Evolutionary conservation across 2,888 invertebrate species (phyloP), one percentile per base, ranked within the genome.

Genomic region (Herminia tarsipennalis): DNA sequence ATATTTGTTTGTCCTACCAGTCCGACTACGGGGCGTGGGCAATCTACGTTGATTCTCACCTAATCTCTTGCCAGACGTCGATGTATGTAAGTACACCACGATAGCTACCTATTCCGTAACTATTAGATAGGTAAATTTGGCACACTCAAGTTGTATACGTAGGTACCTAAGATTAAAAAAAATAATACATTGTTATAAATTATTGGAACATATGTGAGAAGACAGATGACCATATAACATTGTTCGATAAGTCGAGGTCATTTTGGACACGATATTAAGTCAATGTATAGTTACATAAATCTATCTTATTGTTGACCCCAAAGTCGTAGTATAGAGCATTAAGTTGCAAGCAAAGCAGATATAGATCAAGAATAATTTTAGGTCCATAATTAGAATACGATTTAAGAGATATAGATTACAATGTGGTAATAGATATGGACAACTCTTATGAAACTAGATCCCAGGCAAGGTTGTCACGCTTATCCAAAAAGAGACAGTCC

Each of bases 1-100:
- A 95, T 70, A 74, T 95, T 10, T 95, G 95, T 56, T 83, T 94
- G 54, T 94, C 94, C 30, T 95, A 94, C 92, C 93, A 94, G 52
- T 92, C 93, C 0, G 84, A 85, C 41, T 84, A 81, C 33, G 94
- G 93, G n/a, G 90, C 92, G 3, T 94, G 94, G 93, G 93, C 92
- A 18, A 73, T 94, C 3, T 94, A 93, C 78, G 52, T 94, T 24
- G 93, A 95, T 72, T 93, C 94, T 4, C 88, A 88, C 38, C 83
- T 94, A 51, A 71, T 76, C 61, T 83, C 65, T 8, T 91, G 90
- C 43, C 83, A 86, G 53, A 73, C 80, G 5, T 65, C 81, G 9
- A 78, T 75, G 51, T 76, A 56, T 53, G 90, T 89, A 74, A 74
- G 88, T 56, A 43, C 18, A 5, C 5, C n/a, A n/a, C n/a, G n/a